These are phyloP conservation scores for Clanis bilineata DNA, from an alignment of 2,888 invertebrate species.

Conservation along the genomic window DNA sequence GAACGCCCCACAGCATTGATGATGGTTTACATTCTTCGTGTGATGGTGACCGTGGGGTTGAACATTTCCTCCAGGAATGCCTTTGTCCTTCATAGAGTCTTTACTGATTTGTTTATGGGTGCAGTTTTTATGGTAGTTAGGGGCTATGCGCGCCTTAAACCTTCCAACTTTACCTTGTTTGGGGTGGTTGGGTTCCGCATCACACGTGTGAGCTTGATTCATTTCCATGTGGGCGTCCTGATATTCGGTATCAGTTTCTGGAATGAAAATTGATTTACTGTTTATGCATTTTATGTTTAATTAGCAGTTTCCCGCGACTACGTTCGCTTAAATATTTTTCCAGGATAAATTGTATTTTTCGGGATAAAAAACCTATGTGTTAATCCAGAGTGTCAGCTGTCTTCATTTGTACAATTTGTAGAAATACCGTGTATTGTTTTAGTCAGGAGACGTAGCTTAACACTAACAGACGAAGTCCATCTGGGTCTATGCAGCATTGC, in stretches of 20 bases:
- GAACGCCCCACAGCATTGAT: conserved; percentile 77
- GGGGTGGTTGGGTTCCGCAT: conserved; percentile 43
- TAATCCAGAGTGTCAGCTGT: too few relatives aligned
- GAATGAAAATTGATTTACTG: background rate
- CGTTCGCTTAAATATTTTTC: too few relatives aligned
- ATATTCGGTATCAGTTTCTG: conserved; percentile 72
- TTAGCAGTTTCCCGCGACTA: too few relatives aligned
- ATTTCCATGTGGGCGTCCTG: conserved; percentile 61
- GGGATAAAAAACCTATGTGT: too few relatives aligned
- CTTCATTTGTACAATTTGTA: too few relatives aligned
- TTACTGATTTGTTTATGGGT: conserved; percentile 49
- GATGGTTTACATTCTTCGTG: conserved; percentile 72
- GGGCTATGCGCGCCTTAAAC: conserved; percentile 67
- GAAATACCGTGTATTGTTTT: too few relatives aligned
- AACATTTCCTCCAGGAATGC: conserved; percentile 39
- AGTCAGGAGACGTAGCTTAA: too few relatives aligned
- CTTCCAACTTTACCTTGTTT: conserved; percentile 68
- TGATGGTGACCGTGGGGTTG: conserved; percentile 73
- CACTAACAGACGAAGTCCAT: too few relatives aligned
- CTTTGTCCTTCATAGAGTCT: conserved; percentile 55
- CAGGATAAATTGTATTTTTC: too few relatives aligned
- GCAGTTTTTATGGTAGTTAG: conserved; percentile 59
- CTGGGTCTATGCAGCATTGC: too few relatives aligned
- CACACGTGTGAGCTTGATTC: conserved; percentile 47
- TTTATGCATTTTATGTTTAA: background rate